These are phyloP conservation scores for Hoplodrina ambigua DNA, from an alignment of 2,888 invertebrate genomes.

Conservation along the genomic window DNA sequence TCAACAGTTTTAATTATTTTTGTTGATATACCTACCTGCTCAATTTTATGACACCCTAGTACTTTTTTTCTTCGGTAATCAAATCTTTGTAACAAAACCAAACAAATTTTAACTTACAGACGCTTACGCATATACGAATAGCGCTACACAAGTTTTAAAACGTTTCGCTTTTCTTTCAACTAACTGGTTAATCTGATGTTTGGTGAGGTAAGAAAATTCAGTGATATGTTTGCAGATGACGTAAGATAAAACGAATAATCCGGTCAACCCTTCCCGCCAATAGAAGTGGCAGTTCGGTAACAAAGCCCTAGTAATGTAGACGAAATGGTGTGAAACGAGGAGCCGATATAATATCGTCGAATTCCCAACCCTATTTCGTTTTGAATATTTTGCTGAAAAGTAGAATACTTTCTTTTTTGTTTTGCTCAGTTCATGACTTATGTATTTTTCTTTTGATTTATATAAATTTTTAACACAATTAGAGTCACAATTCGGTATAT, in stretches of 20 bases:
- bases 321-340: slow-evolving; percentile 19
- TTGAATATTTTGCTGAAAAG: slow-evolving; percentile 28
- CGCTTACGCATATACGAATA: too few relatives aligned
- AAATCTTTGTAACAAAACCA: too few relatives aligned
- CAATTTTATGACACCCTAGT: too few relatives aligned
- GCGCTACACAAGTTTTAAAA: too few relatives aligned
- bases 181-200: slow-evolving; percentile 1
- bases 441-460: neutral
- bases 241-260: slow-evolving; percentile 35
- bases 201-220: slow-evolving; percentile 15
- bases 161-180: too few relatives aligned
- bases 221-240: slow-evolving; percentile 31
- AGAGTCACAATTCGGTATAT: too few relatives aligned
- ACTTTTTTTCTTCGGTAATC: too few relatives aligned
- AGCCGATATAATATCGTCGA: slow-evolving; percentile 18
- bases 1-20: too few relatives aligned
- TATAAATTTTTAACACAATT: too few relatives aligned
- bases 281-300: slow-evolving; percentile 29
- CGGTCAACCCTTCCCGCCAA: slow-evolving; percentile 21
- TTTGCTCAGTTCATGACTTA: neutral
- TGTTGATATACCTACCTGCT: too few relatives aligned
- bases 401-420: slow-evolving; percentile 1
- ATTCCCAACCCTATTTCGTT: slow-evolving; percentile 15
- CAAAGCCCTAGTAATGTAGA: slow-evolving; percentile 39
- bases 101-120: too few relatives aligned